Evolutionary conservation across 2,888 invertebrate species (phyloP).

Genomic region (Polyommatus iphigenia): DNA sequence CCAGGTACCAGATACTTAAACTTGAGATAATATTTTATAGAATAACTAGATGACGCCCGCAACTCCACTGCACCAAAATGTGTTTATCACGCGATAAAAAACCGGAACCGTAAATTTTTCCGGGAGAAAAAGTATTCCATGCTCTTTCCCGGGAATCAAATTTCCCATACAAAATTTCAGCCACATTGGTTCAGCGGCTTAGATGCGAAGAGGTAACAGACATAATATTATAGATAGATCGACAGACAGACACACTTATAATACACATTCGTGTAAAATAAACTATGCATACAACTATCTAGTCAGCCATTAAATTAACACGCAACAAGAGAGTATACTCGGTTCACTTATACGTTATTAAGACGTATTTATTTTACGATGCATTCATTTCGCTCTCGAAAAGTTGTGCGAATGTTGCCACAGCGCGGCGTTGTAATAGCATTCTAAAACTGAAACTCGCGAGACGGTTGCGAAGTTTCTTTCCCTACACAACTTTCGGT

Average conservation of each 20-base stretch:
- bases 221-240: no score
- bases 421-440: conserved; percentile 56
- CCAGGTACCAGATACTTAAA: conserved; percentile 35
- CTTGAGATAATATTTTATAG: conserved; percentile 28
- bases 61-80: no score
- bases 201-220: no score
- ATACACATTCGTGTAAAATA: not conserved
- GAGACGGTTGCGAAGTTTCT: conserved; percentile 63
- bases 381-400: conserved; percentile 56
- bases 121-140: no score
- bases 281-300: not conserved
- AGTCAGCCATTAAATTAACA: conserved; percentile 4
- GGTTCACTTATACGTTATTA: conserved; percentile 40
- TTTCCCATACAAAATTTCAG: no score
- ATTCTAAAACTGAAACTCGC: conserved; percentile 65
- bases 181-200: no score
- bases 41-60: not conserved
- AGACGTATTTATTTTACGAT: conserved; percentile 56
- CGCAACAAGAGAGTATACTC: conserved; percentile 37
- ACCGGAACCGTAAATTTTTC: no score
- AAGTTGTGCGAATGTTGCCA: conserved; percentile 52
- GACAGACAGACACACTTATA: no score
- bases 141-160: no score
- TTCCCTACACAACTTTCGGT: conserved; percentile 59
- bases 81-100: no score